Evolutionary conservation across 35 echinoderm and acorn worm genomes (phyloP).

Genomic region (Lytechinus variegatus): DNA sequence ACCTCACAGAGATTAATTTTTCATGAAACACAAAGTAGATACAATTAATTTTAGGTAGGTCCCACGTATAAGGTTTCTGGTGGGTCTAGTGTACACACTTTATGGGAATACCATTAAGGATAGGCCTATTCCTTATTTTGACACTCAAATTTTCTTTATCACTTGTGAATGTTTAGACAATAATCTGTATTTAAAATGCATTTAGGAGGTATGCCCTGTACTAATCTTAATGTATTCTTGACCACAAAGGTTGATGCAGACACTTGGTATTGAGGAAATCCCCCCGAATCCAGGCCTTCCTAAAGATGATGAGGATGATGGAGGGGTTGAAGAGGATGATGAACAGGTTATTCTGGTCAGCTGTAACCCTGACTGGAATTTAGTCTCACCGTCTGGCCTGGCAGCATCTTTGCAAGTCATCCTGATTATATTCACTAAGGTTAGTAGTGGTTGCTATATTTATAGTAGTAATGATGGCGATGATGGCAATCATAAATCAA

Average conservation of each 20-base stretch:
- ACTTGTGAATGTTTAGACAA: too few relatives aligned
- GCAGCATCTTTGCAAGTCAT: slow-evolving; percentile 83
- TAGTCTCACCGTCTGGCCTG: slow-evolving; percentile 86
- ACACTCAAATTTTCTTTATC: too few relatives aligned
- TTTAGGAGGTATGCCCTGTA: too few relatives aligned
- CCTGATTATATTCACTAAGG: slow-evolving; percentile 84
- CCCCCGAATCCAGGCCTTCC: slow-evolving; percentile 35
- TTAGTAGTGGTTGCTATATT: slow-evolving; percentile 7
- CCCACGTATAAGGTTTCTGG: too few relatives aligned
- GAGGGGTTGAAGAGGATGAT: slow-evolving; percentile 25
- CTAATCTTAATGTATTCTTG: background rate
- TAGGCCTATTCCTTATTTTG: too few relatives aligned
- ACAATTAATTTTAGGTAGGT: too few relatives aligned
- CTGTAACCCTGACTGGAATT: slow-evolving; percentile 79
- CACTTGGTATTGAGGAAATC: slow-evolving; percentile 65
- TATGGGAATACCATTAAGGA: too few relatives aligned
- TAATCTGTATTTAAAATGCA: too few relatives aligned
- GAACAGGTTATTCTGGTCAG: slow-evolving; percentile 20
- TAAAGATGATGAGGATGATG: slow-evolving; percentile 66
- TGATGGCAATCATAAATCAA: too few relatives aligned
- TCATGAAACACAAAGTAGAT: too few relatives aligned
- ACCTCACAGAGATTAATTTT: too few relatives aligned
- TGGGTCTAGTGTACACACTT: too few relatives aligned
- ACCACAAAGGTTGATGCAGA: slow-evolving; percentile 71
- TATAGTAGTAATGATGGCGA: background rate